Evolutionary conservation across 2,797 vertebrate genomes (phyloP).

Genomic region (Rhabdophis nuchalis): DNA sequence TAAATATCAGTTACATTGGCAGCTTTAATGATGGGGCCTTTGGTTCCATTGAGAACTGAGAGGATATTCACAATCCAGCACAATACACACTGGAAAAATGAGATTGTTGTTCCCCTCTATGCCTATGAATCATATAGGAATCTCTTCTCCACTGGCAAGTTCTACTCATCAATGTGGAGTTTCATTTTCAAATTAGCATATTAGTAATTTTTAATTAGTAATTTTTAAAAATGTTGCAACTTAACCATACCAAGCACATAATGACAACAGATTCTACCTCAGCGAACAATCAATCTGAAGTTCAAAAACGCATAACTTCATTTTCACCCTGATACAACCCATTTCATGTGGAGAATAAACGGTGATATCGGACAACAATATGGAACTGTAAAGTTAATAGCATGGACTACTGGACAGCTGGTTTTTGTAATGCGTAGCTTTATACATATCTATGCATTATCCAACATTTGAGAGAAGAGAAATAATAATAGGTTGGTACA

Average conservation of each 20-base stretch:
- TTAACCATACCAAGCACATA: neutral
- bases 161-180: neutral
- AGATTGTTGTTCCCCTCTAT: neutral
- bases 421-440: neutral
- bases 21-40: neutral
- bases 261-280: neutral
- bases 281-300: neutral
- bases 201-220: neutral
- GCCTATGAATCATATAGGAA: neutral
- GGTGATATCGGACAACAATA: neutral
- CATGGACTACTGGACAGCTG: neutral
- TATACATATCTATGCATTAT: neutral
- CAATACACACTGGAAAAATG: neutral
- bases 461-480: neutral
- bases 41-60: neutral
- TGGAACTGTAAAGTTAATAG: neutral
- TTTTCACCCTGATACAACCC: neutral
- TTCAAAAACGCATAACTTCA: neutral
- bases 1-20: neutral
- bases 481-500: neutral
- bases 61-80: neutral
- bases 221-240: neutral
- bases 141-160: neutral
- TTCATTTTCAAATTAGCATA: constrained; percentile 6
- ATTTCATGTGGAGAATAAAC: neutral